These are phyloP conservation scores for Prunella strophiata DNA, from an alignment of 2,797 vertebrate species.

Conservation along the genomic window DNA sequence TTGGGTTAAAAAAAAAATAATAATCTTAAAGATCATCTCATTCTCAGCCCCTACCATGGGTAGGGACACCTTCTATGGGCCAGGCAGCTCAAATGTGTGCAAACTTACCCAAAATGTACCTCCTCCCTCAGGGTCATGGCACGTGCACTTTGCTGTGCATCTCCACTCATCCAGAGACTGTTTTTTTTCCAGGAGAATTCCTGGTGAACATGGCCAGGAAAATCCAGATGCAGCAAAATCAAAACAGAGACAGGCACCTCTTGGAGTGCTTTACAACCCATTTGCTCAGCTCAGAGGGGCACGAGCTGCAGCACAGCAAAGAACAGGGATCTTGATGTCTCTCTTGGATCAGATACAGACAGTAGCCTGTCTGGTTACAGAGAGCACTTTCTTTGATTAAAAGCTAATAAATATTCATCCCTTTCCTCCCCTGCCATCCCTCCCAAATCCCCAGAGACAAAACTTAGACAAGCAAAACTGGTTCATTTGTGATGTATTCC, in stretches of 20 bases:
- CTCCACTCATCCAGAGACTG: fast-evolving
- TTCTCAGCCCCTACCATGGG: not conserved
- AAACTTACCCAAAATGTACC: not conserved
- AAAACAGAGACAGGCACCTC: not conserved
- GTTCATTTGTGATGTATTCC: constrained; percentile 50
- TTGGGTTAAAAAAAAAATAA: not conserved
- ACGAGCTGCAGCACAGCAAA: not conserved
- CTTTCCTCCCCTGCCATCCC: constrained; percentile 46
- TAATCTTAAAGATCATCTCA: fast-evolving
- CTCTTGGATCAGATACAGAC: constrained; percentile 57
- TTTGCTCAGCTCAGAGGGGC: not conserved
- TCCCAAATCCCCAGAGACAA: constrained; percentile 23
- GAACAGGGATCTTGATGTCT: constrained; percentile 45
- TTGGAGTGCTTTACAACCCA: not conserved
- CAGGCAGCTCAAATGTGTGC: not conserved
- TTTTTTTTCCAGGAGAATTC: not conserved
- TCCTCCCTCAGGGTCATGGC: not conserved
- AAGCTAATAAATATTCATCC: constrained; percentile 69
- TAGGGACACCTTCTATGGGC: not conserved
- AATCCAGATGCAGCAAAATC: not conserved
- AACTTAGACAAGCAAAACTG: constrained; percentile 48
- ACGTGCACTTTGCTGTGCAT: fast-evolving
- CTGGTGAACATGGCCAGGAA: fast-evolving
- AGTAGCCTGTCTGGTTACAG: constrained; percentile 53
- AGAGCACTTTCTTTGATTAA: constrained; percentile 68